Base-by-base conservation (phyloP, 2,797 vertebrate genomes). In the Neostethus bicornis region DNA sequence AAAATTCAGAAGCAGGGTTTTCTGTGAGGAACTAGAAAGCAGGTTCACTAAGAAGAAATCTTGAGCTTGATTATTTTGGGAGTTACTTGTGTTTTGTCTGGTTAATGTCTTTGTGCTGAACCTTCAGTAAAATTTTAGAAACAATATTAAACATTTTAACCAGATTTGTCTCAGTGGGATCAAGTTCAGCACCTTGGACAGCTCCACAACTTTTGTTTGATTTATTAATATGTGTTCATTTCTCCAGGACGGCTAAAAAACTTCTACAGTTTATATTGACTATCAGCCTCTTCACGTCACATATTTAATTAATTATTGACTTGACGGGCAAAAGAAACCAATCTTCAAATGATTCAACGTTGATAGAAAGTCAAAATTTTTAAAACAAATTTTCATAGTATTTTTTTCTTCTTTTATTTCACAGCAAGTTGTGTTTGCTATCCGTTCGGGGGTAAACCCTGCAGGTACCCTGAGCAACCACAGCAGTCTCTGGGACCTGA, bases 401-500 rank as follows among this genome's bases (percentile, higher is more conserved):
- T 19, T 20, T 41, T 43, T 3, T 44, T 20, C 9, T 16, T 7
- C 70, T 3, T 58, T 14, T 51, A 11, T 46, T 23, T 16, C 14
- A 7, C 34, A 98, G 96, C 94, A 97, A 91, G 93, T 98, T 84
- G 94, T 96, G 90, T 91, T 93, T 81, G 96, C 96, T 52, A 92
- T 98, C 86, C 95, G 94, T 80, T 94, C 96, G 75, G 96, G 96
- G 79, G 96, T 98, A 64, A 95, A 95, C 83, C 96, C 96, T 53
- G 88, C 93, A 85, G 95, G 93, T 84, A 94, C 93, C 51, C 89
- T 93, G 78, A 92, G 93, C 88, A 95, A 94, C 85, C 94, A 95
- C 81, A 94, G 91, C 92, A 98, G 95, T 89, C 92, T 96, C 85
- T 98, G 96, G 96, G 96, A 98, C 84, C 91, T 98, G 85, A 95